Percentiles rank a stretch among this genome's conserved stretches.
Evolutionary conservation across 2,113 vertebrate species (phyloP).

Genomic region (Anoura caudifer): DNA sequence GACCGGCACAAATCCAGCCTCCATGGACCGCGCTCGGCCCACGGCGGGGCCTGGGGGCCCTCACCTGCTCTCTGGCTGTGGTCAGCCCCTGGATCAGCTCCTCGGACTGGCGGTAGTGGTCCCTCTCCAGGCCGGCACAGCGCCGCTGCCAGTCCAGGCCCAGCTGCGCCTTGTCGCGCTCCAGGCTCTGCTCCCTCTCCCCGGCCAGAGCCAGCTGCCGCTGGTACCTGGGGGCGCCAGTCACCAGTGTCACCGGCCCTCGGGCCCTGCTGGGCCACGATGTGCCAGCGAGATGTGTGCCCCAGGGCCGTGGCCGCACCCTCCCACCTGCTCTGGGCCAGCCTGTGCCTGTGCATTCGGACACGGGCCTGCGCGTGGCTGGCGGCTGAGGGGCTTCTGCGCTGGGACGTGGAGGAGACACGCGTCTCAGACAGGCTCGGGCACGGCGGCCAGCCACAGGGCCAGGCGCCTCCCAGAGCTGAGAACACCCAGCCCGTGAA

Average conservation of each 20-base stretch:
- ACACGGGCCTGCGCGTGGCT: too few species aligned
- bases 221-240: slow-evolving; percentile 80
- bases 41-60: not conserved
- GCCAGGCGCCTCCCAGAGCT: too few species aligned
- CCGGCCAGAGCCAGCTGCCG: slow-evolving; percentile 80
- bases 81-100: slow-evolving; percentile 81
- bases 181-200: slow-evolving; percentile 79
- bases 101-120: slow-evolving; percentile 81
- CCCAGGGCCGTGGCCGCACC: not conserved
- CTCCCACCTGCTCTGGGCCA: not conserved
- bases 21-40: not conserved
- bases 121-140: slow-evolving; percentile 79
- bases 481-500: not conserved
- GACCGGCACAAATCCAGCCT: not conserved
- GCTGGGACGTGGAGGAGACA: too few species aligned
- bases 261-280: not conserved
- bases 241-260: accelerated
- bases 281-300: not conserved
- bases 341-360: not conserved
- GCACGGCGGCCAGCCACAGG: accelerated
- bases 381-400: too few species aligned
- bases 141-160: slow-evolving; percentile 86
- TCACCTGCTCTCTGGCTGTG: slow-evolving; percentile 84
- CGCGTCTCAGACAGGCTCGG: not conserved
- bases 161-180: slow-evolving; percentile 82